These are phyloP conservation scores for Daubentonia madagascariensis DNA, from an alignment of 2,113 vertebrate species.

Conservation along the genomic window DNA sequence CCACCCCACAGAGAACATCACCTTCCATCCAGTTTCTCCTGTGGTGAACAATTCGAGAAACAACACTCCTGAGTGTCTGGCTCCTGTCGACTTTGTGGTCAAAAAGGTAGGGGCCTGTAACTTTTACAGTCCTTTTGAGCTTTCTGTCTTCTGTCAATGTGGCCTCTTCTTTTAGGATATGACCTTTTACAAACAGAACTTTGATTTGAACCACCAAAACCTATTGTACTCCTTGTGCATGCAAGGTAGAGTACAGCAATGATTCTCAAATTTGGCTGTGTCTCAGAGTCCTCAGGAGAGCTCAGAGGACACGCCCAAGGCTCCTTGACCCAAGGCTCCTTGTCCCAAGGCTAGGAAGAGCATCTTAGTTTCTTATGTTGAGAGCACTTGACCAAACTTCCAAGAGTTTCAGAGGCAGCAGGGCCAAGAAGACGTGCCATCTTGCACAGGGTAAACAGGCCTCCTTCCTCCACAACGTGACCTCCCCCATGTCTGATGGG, in stretches of 20 bases:
- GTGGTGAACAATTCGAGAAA: conserved; percentile 93
- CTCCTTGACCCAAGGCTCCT: no score
- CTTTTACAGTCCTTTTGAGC: not conserved
- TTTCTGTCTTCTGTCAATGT: not conserved
- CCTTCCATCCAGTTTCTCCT: conserved; percentile 92
- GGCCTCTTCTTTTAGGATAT: not conserved
- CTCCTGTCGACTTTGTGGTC: conserved; percentile 82
- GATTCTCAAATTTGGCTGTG: not conserved
- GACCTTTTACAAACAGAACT: not conserved
- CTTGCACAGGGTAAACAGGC: no score
- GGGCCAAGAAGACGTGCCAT: no score
- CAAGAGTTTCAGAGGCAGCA: no score
- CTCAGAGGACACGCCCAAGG: no score
- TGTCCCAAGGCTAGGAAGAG: no score
- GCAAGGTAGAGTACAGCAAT: not conserved
- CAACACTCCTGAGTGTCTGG: conserved; percentile 89
- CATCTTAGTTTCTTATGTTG: no score
- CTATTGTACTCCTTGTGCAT: not conserved
- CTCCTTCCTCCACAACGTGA: no score
- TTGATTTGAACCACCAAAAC: not conserved
- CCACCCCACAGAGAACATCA: conserved; percentile 87
- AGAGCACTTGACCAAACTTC: no score
- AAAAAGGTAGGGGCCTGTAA: conserved; percentile 85
- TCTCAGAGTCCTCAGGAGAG: not conserved
- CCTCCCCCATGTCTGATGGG: no score